Conservation (phyloP, 2,113 vertebrate species). For the Motacilla alba region DNA sequence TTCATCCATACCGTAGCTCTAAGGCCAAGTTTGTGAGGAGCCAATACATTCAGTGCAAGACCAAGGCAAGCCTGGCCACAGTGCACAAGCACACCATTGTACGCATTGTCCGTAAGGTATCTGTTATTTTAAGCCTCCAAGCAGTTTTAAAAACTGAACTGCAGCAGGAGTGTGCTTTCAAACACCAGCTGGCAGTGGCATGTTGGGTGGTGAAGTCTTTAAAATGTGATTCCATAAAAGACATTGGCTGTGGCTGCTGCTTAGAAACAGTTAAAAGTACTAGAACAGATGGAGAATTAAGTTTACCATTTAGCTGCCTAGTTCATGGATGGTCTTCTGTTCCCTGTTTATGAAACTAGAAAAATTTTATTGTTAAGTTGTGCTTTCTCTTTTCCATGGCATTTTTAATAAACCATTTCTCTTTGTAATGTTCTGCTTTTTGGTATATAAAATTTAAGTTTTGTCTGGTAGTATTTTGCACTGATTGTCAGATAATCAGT, state of each 20-base stretch:
- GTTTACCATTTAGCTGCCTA: constrained; percentile 1
- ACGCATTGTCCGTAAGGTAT: neutral
- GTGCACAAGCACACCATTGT: neutral
- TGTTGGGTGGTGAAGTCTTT: neutral
- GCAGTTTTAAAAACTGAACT: neutral
- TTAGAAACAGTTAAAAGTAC: neutral
- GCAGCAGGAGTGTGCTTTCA: neutral
- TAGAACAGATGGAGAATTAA: neutral
- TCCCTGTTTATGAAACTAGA: neutral
- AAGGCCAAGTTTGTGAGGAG: neutral
- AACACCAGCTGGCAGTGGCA: neutral
- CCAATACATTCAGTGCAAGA: neutral
- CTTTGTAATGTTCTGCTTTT: neutral
- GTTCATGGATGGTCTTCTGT: neutral
- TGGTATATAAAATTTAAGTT: neutral
- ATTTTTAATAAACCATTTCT: neutral
- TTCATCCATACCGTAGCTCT: neutral
- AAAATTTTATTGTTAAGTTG: neutral
- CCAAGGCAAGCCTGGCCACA: neutral
- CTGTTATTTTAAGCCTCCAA: neutral
- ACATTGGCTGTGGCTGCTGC: neutral
- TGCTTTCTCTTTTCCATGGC: neutral
- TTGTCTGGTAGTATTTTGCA: neutral
- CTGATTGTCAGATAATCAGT: neutral
- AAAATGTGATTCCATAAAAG: neutral